A percentile compares a stretch with the other conserved stretches of the same genome.
These are phyloP conservation scores for Tauraco erythrolophus DNA, from an alignment of 2,113 vertebrate species.

Conservation along the genomic window DNA sequence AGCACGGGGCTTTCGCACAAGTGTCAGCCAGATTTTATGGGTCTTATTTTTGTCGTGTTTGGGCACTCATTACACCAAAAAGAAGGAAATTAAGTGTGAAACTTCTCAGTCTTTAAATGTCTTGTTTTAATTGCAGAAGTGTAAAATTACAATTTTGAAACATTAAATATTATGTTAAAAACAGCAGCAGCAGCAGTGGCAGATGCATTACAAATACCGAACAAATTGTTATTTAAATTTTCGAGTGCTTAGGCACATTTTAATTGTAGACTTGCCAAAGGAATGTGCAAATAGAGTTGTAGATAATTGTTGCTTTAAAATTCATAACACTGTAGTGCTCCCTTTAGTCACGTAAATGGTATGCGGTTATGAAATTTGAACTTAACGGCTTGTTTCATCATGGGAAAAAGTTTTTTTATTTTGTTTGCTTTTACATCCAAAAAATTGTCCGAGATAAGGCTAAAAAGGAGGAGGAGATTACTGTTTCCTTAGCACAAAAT, in stretches of 20 bases:
- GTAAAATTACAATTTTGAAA: background rate
- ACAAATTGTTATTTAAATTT: conserved; percentile 66
- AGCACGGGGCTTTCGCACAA: background rate
- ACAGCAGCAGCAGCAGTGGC: conserved; percentile 1
- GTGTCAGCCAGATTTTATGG: background rate
- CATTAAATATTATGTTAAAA: conserved; percentile 9
- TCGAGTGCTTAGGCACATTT: conserved; percentile 55
- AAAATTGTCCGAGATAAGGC: background rate
- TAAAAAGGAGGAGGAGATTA: background rate
- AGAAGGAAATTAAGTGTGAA: conserved; percentile 8
- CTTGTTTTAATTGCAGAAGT: background rate
- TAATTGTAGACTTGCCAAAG: conserved; percentile 67
- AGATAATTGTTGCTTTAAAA: conserved; percentile 68
- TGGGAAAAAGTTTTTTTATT: background rate
- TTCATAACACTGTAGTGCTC: conserved; percentile 36
- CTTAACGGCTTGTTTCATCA: conserved; percentile 29
- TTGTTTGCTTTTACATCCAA: background rate
- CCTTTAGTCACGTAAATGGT: conserved; percentile 53
- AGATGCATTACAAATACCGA: conserved; percentile 31
- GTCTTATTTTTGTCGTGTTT: background rate
- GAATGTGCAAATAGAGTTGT: conserved; percentile 63
- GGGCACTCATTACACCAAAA: background rate
- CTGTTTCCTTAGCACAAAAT: conserved; percentile 36
- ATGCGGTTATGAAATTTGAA: conserved; percentile 60
- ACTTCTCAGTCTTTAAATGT: background rate